Conservation (phyloP, 2,888 invertebrate species). For the Neria commutata region DNA sequence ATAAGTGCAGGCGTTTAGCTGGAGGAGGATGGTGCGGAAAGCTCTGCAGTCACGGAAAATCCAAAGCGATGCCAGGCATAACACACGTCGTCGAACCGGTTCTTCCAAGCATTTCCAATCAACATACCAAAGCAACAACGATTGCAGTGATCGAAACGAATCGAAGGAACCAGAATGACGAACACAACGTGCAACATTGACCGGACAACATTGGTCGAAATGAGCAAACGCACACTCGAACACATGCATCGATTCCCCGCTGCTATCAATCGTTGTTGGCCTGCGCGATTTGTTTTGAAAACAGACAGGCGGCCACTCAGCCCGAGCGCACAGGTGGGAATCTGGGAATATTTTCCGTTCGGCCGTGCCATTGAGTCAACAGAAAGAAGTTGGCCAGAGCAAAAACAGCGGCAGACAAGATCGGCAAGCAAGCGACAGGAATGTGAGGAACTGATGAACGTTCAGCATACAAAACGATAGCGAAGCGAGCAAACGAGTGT, state of each 20-base stretch:
- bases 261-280: constrained; percentile 1
- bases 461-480: background rate
- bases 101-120: constrained; percentile 33
- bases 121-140: constrained; percentile 33
- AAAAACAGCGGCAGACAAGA: constrained; percentile 13
- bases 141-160: constrained; percentile 11
- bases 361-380: no score
- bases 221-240: background rate
- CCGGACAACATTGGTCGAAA: background rate
- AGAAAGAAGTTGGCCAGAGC: constrained; percentile 1
- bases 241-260: constrained; percentile 1
- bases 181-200: background rate
- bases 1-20: background rate
- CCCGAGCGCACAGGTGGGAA: constrained; percentile 35
- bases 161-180: background rate
- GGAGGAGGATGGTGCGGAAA: background rate
- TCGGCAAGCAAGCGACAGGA: constrained; percentile 8
- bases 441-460: constrained; percentile 1
- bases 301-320: background rate
- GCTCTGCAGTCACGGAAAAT: no score
- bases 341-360: constrained; percentile 24
- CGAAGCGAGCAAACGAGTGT: background rate
- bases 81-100: constrained; percentile 34
- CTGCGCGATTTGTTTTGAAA: background rate
- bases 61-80: constrained; percentile 12